Base-by-base conservation (phyloP, 1,140 invertebrate species). In the Camponotus vicinus region DNA sequence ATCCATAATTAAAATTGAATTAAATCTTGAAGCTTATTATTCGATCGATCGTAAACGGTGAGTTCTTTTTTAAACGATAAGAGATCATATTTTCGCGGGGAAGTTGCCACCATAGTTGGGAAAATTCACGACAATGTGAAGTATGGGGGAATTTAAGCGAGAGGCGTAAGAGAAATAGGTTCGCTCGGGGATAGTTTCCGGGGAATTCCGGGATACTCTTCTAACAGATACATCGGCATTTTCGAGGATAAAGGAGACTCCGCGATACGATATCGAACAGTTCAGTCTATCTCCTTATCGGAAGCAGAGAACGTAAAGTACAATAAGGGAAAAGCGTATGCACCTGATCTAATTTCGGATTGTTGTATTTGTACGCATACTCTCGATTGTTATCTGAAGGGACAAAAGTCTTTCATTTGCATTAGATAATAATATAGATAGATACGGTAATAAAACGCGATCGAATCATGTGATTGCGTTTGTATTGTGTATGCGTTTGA, bases 281-380 rank as follows among this genome's bases (percentile, higher is more conserved):
- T 70, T 57, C 55, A 71, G 69, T 83, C 79, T 73, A 83, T 83
- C 69, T 83, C 27, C 79, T 83, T 83, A 83, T 27, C 18, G 32
- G 55, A 83, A 75, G 57, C 79, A 45, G 55, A 61, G 55, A 73
- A 57, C 55, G 55, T 75, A 37, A 63, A 55, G 40, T 61, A 73
- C 55, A 61, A 83, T 59, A 61, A 59, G 34, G 52, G 7, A 13
- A 37, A 49, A 49, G 13, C 55, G 11, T 45, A 37, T 49, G 49
- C 49, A 13, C 3, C 18, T 27, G 79, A 75, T 83, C 69, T n/a
- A 83, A 49, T 75, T 83, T 83, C 55, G 61, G 42, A 83, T 73
- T 80, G 32, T 57, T 6, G 52, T 21, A 49, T 18, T 40, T 57
- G 52, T 27, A 40, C 37, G 15, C n/a, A 15, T 52, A 15, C 2